Evolutionary conservation across 2,113 vertebrate species (phyloP), one percentile per base, ranked within the genome.

Genomic region (Clarias macrocephalus): DNA sequence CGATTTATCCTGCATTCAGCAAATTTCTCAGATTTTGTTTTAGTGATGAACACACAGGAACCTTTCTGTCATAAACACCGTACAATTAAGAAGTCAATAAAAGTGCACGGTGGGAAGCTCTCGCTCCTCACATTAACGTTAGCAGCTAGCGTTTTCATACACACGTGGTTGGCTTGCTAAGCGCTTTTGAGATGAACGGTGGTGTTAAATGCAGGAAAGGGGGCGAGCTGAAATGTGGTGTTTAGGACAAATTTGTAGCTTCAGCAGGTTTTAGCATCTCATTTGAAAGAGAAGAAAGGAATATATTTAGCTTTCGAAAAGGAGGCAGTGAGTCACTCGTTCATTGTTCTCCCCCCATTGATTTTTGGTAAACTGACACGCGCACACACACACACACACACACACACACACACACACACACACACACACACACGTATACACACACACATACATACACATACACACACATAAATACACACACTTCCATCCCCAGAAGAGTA

Each of bases 291-390:
- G 88, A 84, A 85, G 76, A 90, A 65, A 30, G 37, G 76, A 82
- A 87, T 92, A 88, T 88, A 91, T 91, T 89, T 92, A 86, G 89
- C 76, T 42, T 59, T 87, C 80, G 72, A 86, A 88, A 77, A 62
- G 37, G 62, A 52, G 75, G 16, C 56, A 52, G 66, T 87, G 88
- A 91, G 85, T 91, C 86, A 89, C 75, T 37, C 42, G 73, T 4
- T 12, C 86, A 59, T 88, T 91, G 33, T 80, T 89, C 37, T 88
- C 21, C 12, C 21, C 6, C 23, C 60, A 77, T 82, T 85, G 79
- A 90, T 84, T 88, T 85, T 88, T 88, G 89, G 86, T 48, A 19
- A 48, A 23, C 60, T 65, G 33, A 59, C 83, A 84, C 21, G 10
- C n/a, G 54, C n/a, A 70, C 66, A 72, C 48, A 54, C n/a, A 28